Base-by-base conservation (phyloP, 2,888 invertebrate genomes). In the Pachliopta kotzebuea region DNA sequence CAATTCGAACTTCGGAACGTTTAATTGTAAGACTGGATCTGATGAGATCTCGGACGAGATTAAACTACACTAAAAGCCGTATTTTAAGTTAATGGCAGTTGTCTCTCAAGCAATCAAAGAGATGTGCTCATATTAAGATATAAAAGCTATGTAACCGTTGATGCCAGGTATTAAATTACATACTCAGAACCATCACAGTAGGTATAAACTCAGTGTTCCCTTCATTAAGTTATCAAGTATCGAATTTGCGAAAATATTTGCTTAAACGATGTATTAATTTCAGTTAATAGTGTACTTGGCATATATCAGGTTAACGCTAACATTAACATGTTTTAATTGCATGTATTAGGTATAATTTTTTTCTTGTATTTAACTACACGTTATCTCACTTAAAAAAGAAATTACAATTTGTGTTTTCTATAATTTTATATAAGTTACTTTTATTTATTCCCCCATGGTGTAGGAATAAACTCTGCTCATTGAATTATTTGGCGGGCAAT, bases 1-100 rank as follows among this genome's bases (percentile, higher is more conserved):
- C 76, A 76, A 81, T 80, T 84, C 73, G 74, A 76, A 76, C 79
- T 81, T 84, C 76, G 76, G 80, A 78, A 71, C 76, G 75, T 78
- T 77, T 84, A 78, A 79, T 77, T 77, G 79, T 77, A 71, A 68
- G 69, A 63, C 68, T 71, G 70, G 63, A 72, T 72, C 72, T 72
- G 77, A 79, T 80, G 78, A 76, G 76, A 79, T 80, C 71, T 54
- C 61, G 66, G 72, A 65, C 56, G 62, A 77, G 74, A 80, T 83
- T 79, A 75, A 76, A 79, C 73, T 73, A 77, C 74, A 71, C 70
- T 77, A 76, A 78, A 74, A 76, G 76, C 69, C 73, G 76, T 84
- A 84, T 83, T 81, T 83, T 76, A 80, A 70, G 71, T 83, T 81
- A 78, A 84, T 80, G 72, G 70, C 71, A 69, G 68, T 74, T 74